Evolutionary conservation across 92 coral and sea anemone species (phyloP), one percentile per base, ranked within the genome.

Genomic region (Chrysogorgia sp.): DNA sequence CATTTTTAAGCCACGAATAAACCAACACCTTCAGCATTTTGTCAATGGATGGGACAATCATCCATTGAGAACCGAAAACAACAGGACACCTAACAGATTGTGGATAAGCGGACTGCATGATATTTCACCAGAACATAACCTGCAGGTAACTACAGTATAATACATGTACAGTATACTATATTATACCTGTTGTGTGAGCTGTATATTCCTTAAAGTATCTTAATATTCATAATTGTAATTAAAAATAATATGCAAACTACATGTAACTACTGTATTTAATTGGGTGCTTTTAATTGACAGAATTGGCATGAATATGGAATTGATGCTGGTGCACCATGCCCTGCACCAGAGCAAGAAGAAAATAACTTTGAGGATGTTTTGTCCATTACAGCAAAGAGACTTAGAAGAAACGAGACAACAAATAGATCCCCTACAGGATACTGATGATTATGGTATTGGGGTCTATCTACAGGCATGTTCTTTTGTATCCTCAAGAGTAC

Each of bases 31-130:
- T 35, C 1, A 22, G 40, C 52, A 66, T 32, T 66, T 66, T 40
- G 32, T 37, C 20, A 7, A 40, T 37, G 52, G 53, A 66, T 66
- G 74, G 74, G 40, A 66, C 40, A 32, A 66, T 66, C 74, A 66
- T 41, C 23, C 74, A 15, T 34, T 66, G 6, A 34, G 74, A 66
- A 66, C 74, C 17, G 74, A 49, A 37, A 48, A 20, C 13, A 66
- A 66, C 31, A 9, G 33, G 15, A 66, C 74, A 40, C 74, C 74
- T 2, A 66, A 66, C 34, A 49, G 40, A 32, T 52, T 66, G 1
- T 66, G 74, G 74, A 66, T 66, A 3, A 20, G 74, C 3, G 43
- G 12, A 37, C 12, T 37, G 12, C 12, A 12, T 12, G 12, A 37
- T 37, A 12, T 37, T 37, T 5, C 43, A 5, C 12, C 12, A 37